Base-by-base conservation (phyloP, 2,797 vertebrate species). In the Agapornis canus region DNA sequence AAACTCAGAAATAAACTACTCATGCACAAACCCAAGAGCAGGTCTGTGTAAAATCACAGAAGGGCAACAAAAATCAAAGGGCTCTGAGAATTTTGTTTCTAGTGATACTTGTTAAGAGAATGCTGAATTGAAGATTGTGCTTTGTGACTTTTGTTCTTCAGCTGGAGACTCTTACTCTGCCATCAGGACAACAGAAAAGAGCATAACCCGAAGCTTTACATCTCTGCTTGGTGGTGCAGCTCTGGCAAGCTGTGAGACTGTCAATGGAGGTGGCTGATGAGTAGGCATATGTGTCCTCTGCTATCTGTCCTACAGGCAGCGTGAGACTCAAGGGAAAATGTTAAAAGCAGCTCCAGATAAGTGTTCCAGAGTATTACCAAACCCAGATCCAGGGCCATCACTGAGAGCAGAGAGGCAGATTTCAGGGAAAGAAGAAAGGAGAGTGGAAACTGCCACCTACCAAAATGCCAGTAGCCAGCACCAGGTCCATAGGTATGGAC, bases 291-390 rank as follows among this genome's bases (percentile, higher is more conserved):
- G 2, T 76, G 27, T 42, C 12, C 32, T 39, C n/a, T 56, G 32
- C 43, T 26, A 2, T 15, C 20, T 37, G 0, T 66, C 40, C 39
- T 12, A 18, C 2, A 5, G 21, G 32, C 31, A 86, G 7, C 0
- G 0, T 7, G 31, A 77, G 39, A 45, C 31, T 29, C 13, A 32
- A 56, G 63, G 31, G 64, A 32, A 60, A 68, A 35, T 5, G 8
- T 6, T 65, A 32, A 72, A 77, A 61, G 49, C 22, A 32, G 54
- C 45, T 45, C 21, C 64, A 69, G 42, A 23, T 69, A 39, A 69
- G 32, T 57, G 27, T 48, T 37, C 26, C 7, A 11, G 71, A 32
- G 43, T 25, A 25, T 57, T 64, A 22, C 32, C 0, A 0, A 73
- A 43, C 32, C 13, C 29, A 25, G 39, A 29, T 49, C 13, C 54